These are phyloP conservation scores for Neopipo cinnamomea DNA, from an alignment of 2,113 vertebrate species.

Conservation along the genomic window DNA sequence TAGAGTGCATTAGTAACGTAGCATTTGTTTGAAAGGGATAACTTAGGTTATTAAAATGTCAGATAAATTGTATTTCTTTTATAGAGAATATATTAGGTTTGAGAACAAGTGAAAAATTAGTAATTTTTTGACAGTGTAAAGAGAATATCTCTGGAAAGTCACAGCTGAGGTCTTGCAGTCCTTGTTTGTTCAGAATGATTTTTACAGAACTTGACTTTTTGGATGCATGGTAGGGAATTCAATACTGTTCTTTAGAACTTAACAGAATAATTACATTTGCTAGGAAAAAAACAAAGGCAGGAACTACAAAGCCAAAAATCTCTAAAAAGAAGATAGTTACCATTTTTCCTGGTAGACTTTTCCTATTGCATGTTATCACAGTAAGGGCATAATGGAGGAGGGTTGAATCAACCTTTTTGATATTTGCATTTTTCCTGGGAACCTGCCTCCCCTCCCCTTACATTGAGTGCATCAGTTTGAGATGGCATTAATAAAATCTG, in stretches of 20 bases:
- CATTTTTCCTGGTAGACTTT: neutral
- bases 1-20: neutral
- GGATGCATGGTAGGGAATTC: neutral
- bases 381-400: neutral
- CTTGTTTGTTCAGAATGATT: neutral
- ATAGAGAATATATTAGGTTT: neutral
- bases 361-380: neutral
- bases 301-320: neutral
- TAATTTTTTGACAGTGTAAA: neutral
- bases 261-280: neutral
- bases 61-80: neutral
- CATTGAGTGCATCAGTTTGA: neutral
- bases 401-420: neutral
- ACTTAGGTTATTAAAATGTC: neutral
- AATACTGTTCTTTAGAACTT: neutral
- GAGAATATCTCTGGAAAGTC: neutral
- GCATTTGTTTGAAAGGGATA: neutral
- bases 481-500: neutral
- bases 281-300: neutral
- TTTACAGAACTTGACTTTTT: slow-evolving; percentile 1
- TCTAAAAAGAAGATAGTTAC: neutral
- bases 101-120: neutral
- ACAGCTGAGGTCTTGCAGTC: neutral
- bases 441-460: neutral
- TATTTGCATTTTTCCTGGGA: neutral